Conservation (phyloP, 1,140 invertebrate species). For the Drusus annulatus region DNA sequence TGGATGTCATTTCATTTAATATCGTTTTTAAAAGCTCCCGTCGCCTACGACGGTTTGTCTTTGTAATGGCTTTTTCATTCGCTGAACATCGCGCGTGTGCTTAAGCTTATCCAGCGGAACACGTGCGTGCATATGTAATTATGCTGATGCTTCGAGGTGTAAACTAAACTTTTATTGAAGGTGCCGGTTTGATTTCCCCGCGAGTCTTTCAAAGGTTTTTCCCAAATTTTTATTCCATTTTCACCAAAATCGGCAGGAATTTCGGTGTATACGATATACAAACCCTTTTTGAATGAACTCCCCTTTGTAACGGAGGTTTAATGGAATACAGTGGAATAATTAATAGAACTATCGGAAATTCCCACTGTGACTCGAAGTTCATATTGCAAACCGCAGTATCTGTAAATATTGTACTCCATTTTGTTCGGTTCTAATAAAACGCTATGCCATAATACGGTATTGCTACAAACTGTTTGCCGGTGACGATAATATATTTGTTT, state of each 20-base stretch:
- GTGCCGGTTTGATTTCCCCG: neutral
- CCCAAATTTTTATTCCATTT: neutral
- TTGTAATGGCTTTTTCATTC: slow-evolving; percentile 19
- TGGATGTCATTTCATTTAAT: slow-evolving; percentile 36
- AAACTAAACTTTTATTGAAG: slow-evolving; percentile 20
- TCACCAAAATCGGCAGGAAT: neutral
- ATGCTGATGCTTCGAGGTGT: slow-evolving; percentile 13
- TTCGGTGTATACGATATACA: neutral
- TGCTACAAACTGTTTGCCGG: slow-evolving; percentile 4
- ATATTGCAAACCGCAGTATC: too few relatives aligned
- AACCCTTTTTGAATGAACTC: too few relatives aligned
- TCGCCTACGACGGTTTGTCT: slow-evolving; percentile 10
- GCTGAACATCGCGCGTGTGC: neutral
- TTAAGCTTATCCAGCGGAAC: too few relatives aligned
- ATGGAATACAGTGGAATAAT: too few relatives aligned
- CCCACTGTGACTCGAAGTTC: too few relatives aligned
- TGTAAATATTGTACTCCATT: too few relatives aligned
- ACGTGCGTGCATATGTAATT: slow-evolving; percentile 16
- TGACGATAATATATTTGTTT: slow-evolving; percentile 12
- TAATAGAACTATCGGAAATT: too few relatives aligned
- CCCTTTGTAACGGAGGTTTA: too few relatives aligned
- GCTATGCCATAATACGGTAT: neutral
- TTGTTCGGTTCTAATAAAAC: neutral
- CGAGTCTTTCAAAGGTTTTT: neutral
- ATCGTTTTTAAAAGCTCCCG: slow-evolving; percentile 29